Percentiles rank a stretch among this genome's conserved stretches.
phyloP scores from a whole-genome alignment of 2,797 vertebrate species.

The Poeciliopsis gracilis region DNA sequence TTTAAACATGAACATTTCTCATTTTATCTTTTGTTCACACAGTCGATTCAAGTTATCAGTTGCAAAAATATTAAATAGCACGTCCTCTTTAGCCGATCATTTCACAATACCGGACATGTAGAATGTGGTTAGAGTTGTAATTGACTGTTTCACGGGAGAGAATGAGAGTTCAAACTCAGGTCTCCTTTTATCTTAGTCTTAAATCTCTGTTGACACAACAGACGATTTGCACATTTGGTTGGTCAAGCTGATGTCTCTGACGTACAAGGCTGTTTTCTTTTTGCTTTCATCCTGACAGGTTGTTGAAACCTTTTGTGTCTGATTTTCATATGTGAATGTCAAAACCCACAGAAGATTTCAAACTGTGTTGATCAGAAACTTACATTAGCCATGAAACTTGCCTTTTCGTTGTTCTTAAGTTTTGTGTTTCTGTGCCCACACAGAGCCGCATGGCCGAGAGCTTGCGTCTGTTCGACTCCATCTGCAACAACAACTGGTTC shows the following conservation, averaged over 20 bases:
- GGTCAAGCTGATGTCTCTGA: conserved; percentile 31
- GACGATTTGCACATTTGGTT: conserved; percentile 34
- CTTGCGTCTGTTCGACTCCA: conserved; percentile 85
- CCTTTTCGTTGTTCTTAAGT: conserved; percentile 10
- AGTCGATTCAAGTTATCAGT: background rate
- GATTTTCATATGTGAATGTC: conserved; percentile 1
- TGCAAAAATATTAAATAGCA: background rate
- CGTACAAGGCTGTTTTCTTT: conserved; percentile 22
- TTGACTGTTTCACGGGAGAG: conserved; percentile 16
- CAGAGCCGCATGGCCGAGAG: conserved; percentile 86
- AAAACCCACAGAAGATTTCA: conserved; percentile 62
- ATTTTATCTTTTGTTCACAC: background rate
- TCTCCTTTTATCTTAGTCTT: conserved; percentile 48
- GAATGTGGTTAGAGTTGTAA: conserved; percentile 18
- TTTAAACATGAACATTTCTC: background rate
- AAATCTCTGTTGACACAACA: conserved; percentile 72
- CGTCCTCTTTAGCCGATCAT: background rate
- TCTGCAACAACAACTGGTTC: conserved; percentile 90
- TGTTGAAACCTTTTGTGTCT: conserved; percentile 2
- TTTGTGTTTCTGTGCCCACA: conserved; percentile 22
- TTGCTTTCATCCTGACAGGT: conserved; percentile 24
- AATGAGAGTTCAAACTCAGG: conserved; percentile 54
- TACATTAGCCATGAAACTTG: conserved; percentile 21
- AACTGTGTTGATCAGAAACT: conserved; percentile 4
- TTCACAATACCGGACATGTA: conserved; percentile 2